Conservation (phyloP, 2,797 vertebrate genomes). For the Amphiprion clarkii region DNA sequence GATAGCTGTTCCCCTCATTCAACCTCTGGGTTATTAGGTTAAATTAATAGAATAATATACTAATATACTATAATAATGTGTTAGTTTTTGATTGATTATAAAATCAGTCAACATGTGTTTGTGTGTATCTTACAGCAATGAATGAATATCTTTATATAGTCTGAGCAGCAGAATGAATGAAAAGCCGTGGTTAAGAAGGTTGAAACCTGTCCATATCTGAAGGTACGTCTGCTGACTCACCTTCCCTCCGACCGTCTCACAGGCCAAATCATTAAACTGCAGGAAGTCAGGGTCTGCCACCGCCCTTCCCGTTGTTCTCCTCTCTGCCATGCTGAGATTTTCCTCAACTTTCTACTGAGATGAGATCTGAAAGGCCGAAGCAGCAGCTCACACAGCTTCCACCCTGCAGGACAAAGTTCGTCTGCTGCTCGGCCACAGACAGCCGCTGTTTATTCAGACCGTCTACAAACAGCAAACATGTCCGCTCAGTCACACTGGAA, state of each 20-base stretch:
- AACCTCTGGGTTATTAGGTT: too few species aligned
- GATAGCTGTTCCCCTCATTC: too few species aligned
- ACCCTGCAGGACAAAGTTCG: constrained; percentile 39
- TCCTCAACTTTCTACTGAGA: background rate
- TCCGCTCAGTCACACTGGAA: background rate
- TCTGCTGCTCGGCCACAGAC: background rate
- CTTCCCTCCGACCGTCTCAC: constrained; percentile 81
- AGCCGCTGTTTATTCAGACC: constrained; percentile 10
- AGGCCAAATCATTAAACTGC: constrained; percentile 83
- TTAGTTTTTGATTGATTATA: too few species aligned
- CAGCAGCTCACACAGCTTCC: background rate
- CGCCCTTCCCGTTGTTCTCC: background rate
- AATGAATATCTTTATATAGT: too few species aligned
- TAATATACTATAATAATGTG: too few species aligned
- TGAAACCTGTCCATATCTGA: too few species aligned
- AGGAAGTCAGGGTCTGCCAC: constrained; percentile 72
- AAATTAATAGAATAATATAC: too few species aligned
- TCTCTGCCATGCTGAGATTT: constrained; percentile 58
- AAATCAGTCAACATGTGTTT: too few species aligned
- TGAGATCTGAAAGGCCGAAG: background rate
- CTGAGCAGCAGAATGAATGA: too few species aligned
- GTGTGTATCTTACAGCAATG: too few species aligned
- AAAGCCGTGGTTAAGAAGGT: too few species aligned
- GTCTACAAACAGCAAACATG: background rate
- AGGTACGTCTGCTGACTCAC: constrained; percentile 59